Percentiles rank a stretch among this genome's conserved stretches.
These are phyloP conservation scores for Polypterus bichir DNA, from an alignment of 2,113 vertebrate genomes.

Conservation along the genomic window DNA sequence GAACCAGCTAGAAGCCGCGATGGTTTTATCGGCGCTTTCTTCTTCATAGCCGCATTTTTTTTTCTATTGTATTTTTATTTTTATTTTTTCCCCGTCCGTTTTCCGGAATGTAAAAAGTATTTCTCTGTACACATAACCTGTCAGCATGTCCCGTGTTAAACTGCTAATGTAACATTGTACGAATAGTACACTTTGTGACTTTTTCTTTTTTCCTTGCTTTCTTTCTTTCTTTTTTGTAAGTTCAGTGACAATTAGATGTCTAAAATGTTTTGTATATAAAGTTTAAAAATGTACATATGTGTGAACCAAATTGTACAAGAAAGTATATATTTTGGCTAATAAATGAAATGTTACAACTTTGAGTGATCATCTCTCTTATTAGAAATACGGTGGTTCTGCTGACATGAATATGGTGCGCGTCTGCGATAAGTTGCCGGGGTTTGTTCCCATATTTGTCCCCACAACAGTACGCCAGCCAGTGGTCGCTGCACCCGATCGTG, in stretches of 20 bases:
- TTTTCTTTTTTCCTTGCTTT: slow-evolving; percentile 22
- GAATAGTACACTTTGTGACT: slow-evolving; percentile 70
- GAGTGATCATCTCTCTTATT: slow-evolving; percentile 11
- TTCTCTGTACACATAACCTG: slow-evolving; percentile 83
- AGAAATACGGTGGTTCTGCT: too few species aligned
- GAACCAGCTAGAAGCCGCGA: slow-evolving; percentile 75
- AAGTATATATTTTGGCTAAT: slow-evolving; percentile 99
- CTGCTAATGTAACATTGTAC: slow-evolving; percentile 76
- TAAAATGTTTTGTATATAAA: slow-evolving; percentile 85
- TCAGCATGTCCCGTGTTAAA: slow-evolving; percentile 96
- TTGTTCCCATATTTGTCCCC: too few species aligned
- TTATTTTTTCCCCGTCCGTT: slow-evolving; percentile 14
- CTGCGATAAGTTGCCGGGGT: too few species aligned
- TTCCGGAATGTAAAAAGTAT: slow-evolving; percentile 66
- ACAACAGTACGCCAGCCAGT: too few species aligned
- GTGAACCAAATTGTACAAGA: slow-evolving; percentile 99
- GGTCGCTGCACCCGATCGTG: too few species aligned
- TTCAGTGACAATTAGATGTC: slow-evolving; percentile 77
- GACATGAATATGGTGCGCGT: too few species aligned
- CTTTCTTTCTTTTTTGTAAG: slow-evolving; percentile 45
- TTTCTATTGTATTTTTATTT: slow-evolving; percentile 38
- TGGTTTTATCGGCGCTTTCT: slow-evolving; percentile 65
- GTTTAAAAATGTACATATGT: slow-evolving; percentile 95
- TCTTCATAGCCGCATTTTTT: slow-evolving; percentile 61
- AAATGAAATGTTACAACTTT: slow-evolving; percentile 98